Evolutionary conservation across 2,113 vertebrate species (phyloP), one percentile per base, ranked within the genome.

Genomic region (Peromyscus leucopus): DNA sequence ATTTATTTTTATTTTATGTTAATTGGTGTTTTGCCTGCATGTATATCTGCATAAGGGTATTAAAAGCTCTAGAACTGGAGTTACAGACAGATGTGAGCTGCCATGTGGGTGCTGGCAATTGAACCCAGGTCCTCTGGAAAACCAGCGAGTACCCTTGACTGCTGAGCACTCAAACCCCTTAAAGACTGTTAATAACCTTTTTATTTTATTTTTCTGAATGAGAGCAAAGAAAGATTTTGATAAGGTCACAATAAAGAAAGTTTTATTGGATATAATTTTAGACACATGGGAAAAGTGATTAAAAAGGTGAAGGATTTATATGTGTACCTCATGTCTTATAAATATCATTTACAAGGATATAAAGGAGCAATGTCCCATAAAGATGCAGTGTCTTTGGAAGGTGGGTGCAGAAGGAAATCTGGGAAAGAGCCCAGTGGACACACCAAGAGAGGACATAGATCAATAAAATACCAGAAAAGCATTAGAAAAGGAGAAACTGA

Each of bases 141-240:
- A 74, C 17, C 71, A 74, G n/a, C 36, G 8, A 74, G 71, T 74
- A 19, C 6, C n/a, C 19, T 39, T 39, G 21, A 39, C n/a, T 39
- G n/a, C 71, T 74, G 71, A 74, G 8, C 71, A 74, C 71, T 74
- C 71, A 74, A 19, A 7, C 36, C 17, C 46, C 12, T 90, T 88
- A 48, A 71, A 76, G 19, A 4, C 6, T 89, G 87, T 67, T 74
- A 87, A 39, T 51, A 42, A 78, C 33, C 1, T 33, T 33, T 9
- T 39, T 17, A 24, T 87, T 87, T n/a, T 63, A 63, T 91, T 78
- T 67, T 72, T 79, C 22, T 36, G 48, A 71, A 48, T 46, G n/a
- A 82, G 59, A 94, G 22, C 51, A 82, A 93, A 71, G n/a, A 69
- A 92, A 92, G 61, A 80, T 78, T 72, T 51, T 51, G 19, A 57